Conservation (phyloP, 2,797 vertebrate species). For the Cynopterus sphinx region DNA sequence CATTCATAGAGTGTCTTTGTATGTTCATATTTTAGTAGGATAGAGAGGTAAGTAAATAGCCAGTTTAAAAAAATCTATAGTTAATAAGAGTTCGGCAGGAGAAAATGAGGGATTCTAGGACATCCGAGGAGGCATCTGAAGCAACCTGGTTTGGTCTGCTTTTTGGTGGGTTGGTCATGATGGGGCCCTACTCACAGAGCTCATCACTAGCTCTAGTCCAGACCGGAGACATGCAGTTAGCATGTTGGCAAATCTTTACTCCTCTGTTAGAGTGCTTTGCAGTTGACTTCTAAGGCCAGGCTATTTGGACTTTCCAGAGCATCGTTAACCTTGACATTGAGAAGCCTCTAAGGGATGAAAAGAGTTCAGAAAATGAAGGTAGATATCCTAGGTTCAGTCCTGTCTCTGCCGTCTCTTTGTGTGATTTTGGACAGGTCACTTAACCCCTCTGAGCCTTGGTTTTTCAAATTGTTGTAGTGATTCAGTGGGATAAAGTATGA, state of each 20-base stretch:
- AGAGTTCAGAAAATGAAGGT: not conserved
- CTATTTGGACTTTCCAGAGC: not conserved
- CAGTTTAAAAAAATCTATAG: not conserved
- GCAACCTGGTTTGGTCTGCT: not conserved
- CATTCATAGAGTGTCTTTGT: not conserved
- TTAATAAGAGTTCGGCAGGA: not conserved
- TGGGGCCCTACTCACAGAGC: not conserved
- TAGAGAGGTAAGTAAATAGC: not conserved
- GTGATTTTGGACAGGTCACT: not conserved
- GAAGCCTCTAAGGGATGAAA: fast-evolving
- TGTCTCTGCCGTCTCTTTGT: not conserved
- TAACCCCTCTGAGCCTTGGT: not conserved
- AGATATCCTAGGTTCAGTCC: not conserved
- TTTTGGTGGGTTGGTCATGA: not conserved
- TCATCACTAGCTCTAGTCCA: fast-evolving
- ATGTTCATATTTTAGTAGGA: not conserved
- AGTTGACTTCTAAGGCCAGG: fast-evolving
- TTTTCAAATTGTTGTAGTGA: not conserved
- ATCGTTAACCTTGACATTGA: not conserved
- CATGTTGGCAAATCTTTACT: not conserved
- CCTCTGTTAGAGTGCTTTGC: not conserved
- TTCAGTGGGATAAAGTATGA: not conserved
- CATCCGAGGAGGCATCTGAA: not conserved
- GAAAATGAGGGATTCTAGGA: fast-evolving
- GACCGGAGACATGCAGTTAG: not conserved